phyloP scores from a whole-genome alignment of 2,888 invertebrate species.

The Agrotis clavis region DNA sequence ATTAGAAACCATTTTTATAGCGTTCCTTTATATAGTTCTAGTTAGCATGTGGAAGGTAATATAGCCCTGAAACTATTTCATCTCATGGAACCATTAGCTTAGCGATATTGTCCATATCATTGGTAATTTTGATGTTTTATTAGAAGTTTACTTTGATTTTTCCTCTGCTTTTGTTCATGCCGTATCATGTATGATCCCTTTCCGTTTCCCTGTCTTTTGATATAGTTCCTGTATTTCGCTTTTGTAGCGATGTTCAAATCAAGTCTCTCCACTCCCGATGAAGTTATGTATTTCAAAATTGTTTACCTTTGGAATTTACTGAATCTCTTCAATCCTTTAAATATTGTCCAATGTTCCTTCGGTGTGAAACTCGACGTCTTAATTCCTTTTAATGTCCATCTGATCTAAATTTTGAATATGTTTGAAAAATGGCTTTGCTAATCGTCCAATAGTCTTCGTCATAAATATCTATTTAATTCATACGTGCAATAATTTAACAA shows the following conservation, averaged over 20 bases:
- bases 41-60: conserved; percentile 77
- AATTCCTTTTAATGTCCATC: not conserved
- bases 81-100: conserved; percentile 77
- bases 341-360: not conserved
- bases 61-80: conserved; percentile 73
- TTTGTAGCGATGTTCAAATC: conserved; percentile 35
- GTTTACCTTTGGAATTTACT: conserved; percentile 5
- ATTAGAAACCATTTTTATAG: conserved; percentile 63
- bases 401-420: not conserved
- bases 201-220: conserved; percentile 64
- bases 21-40: conserved; percentile 64
- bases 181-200: conserved; percentile 64
- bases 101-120: conserved; percentile 67
- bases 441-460: conserved; percentile 72
- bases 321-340: conserved; percentile 1
- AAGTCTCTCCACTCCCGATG: not conserved
- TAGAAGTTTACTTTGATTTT: conserved; percentile 70
- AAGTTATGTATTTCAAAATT: conserved; percentile 1
- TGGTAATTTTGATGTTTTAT: conserved; percentile 71
- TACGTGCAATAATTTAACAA: not conserved
- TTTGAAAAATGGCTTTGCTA: conserved; percentile 4
- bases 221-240: conserved; percentile 41
- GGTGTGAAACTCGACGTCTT: not conserved
- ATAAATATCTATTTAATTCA: no score
- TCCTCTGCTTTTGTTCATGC: conserved; percentile 75